Percentiles rank a stretch among this genome's conserved stretches.
These are phyloP conservation scores for Eremophila alpestris DNA, from an alignment of 2,797 vertebrate species.

Conservation along the genomic window DNA sequence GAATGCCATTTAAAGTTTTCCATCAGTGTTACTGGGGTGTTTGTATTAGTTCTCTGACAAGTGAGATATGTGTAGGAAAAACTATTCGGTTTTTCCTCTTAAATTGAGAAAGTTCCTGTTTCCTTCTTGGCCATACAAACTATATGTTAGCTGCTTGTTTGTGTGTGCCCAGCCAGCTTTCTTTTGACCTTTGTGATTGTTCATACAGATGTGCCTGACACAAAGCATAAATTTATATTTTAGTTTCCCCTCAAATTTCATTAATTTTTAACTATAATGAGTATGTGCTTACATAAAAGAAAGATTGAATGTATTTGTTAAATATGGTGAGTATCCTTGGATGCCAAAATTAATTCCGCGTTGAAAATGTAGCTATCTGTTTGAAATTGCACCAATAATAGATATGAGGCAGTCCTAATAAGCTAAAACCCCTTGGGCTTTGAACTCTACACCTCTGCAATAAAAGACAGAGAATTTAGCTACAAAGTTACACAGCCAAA, in stretches of 20 bases:
- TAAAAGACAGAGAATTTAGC: background rate
- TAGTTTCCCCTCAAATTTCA: background rate
- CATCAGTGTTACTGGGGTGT: background rate
- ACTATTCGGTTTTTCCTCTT: background rate
- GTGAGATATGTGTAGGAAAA: background rate
- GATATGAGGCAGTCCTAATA: background rate
- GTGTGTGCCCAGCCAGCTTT: accelerated
- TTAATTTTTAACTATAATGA: background rate
- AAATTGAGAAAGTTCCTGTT: background rate
- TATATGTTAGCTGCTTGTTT: background rate
- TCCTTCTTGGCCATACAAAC: background rate
- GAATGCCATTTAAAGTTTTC: background rate
- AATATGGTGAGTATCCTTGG: background rate
- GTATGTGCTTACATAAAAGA: background rate
- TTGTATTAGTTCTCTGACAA: background rate
- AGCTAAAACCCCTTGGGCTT: background rate
- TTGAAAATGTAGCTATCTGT: background rate
- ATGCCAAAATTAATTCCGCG: conserved; percentile 6
- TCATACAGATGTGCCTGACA: background rate
- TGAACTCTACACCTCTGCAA: background rate
- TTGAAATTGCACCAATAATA: background rate
- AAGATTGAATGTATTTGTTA: background rate
- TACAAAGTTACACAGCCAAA: background rate
- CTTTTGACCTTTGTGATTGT: background rate
- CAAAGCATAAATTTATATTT: background rate